Base-by-base conservation (phyloP, 1,140 invertebrate genomes). In the Cydia pomonella region DNA sequence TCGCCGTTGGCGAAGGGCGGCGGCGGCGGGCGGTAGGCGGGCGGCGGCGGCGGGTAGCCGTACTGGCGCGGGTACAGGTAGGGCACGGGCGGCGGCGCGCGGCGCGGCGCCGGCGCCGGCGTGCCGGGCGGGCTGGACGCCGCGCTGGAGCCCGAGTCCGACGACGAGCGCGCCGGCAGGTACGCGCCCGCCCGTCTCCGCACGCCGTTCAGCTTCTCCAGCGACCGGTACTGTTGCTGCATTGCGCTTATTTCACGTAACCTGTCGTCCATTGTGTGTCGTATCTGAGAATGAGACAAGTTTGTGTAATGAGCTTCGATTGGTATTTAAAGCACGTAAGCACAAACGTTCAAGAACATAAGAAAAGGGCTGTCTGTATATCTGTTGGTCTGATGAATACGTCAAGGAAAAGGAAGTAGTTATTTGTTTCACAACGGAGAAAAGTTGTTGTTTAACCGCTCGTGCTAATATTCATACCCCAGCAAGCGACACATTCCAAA, bases 41-140 rank as follows among this genome's bases (percentile, higher is more conserved):
- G 89, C 75, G 91, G 84, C 77, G 92, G 87, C 33, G 86, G 83
- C 21, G 86, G 90, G 90, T 92, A 93, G 85, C 78, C 91, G 91
- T 87, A 93, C 84, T 86, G 92, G 87, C 88, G 91, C 85, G 88
- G 92, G 93, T 91, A 94, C 81, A 90, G 93, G 87, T 76, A 95
- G 84, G 91, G 92, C 50, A 89, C 82, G 25, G 86, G 86, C 59
- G 90, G 89, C 7, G 88, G 82, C 62, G 92, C 84, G 93, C 84
- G 80, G 91, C 86, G 91, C 85, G 86, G 63, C 85, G 85, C 25
- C 84, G 93, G 85, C 82, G 86, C 80, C 80, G 93, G 80, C 73
- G 92, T 83, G 81, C 92, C 76, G 78, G 95, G 94, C 47, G 95
- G 95, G 2, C 95, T 95, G 66, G 95, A 95, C 0, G 95, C 94